Base-by-base conservation (phyloP, 2,888 invertebrate species). In the Limulus polyphemus region DNA sequence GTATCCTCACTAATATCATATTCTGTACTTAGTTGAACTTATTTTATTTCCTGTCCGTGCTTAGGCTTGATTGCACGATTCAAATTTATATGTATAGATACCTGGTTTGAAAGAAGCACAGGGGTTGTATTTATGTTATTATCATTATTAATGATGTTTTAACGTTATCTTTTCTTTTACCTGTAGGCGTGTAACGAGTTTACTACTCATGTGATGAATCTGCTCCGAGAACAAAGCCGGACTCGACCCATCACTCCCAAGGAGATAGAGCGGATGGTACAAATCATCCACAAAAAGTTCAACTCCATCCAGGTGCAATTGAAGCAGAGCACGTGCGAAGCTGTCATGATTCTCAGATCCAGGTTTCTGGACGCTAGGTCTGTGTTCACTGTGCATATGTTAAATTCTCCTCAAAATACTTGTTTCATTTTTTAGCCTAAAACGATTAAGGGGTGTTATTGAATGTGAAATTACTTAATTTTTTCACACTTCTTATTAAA, bases 161-260 rank as follows among this genome's bases (percentile, higher is more conserved):
- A 13, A n/a, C 9, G 13, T 0, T 9, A 13, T 32, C 32, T 9
- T 13, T 54, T 14, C n/a, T 54, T 54, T 54, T 14, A 14, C 3
- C 67, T 65, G 55, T 76, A 86, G 83, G 98, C 98, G n/a, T 99
- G 99, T 81, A 94, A 93, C 78, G 98, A 99, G 81, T 99, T 99
- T 79, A 99, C 99, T 64, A 98, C 97, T n/a, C 99, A 99, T 80
- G 99, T 99, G 70, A 92, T 97, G 89, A 98, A 98, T 79, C 81
- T 98, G 72, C 82, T 98, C 69, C 81, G 95, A 62, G 94, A 98
- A 79, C 95, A 98, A 81, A 92, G 92, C 74, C 88, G 95, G 74
- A 98, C 97, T 70, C 83, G 98, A 72, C 98, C 98, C 60, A 98
- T 99, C 73, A 94, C 97, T 62, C 94, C 94, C 57, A 95, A 84